Evolutionary conservation across 2,113 vertebrate genomes (phyloP).

Genomic region (Riparia riparia): DNA sequence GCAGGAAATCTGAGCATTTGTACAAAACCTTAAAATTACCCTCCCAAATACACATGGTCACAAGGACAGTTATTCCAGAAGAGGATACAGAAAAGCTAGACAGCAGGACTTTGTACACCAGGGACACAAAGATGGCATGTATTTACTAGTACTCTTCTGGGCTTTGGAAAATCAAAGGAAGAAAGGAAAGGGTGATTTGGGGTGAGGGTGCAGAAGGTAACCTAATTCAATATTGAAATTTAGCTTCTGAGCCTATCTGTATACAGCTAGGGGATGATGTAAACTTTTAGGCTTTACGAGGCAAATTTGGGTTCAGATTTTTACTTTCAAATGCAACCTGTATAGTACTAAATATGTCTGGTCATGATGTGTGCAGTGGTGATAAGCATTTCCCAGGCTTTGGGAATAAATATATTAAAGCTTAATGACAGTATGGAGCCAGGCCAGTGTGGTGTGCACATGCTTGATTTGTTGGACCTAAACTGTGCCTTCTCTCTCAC

Average conservation of each 20-base stretch:
- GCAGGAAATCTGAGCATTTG: background rate
- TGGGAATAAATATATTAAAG: background rate
- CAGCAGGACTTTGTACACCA: background rate
- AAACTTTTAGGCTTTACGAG: background rate
- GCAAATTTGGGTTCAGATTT: background rate
- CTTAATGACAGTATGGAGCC: background rate
- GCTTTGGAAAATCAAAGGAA: background rate
- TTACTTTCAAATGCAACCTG: background rate
- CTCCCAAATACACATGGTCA: background rate
- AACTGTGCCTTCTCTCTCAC: background rate
- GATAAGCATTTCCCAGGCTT: background rate
- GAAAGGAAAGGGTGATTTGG: background rate
- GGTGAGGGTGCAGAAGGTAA: rapidly evolving
- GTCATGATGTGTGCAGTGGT: background rate
- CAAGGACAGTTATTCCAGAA: background rate
- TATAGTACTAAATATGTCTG: background rate
- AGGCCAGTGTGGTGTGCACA: background rate
- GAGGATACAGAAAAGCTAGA: background rate
- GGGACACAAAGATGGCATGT: background rate
- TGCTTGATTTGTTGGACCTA: background rate
- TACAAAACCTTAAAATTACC: background rate
- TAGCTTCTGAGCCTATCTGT: background rate
- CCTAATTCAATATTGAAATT: background rate
- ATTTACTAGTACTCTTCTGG: background rate
- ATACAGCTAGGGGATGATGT: background rate